Evolutionary conservation across 2,888 invertebrate genomes (phyloP), one percentile per base, ranked within the genome.

Genomic region (Keiferia lycopersicella): DNA sequence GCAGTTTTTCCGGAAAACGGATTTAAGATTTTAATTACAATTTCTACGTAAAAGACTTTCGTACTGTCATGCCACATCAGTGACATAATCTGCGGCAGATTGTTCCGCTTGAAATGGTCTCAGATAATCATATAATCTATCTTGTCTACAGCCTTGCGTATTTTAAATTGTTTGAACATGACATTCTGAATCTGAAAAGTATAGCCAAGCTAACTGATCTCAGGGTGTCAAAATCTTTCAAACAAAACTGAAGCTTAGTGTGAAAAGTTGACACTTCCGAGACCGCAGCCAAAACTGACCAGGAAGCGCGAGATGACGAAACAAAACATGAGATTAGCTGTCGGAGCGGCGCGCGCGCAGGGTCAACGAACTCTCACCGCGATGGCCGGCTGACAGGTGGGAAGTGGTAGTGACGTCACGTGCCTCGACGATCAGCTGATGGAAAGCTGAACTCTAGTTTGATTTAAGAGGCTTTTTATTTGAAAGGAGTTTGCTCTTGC

Each of bases 351-450:
- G 30, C 30, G 16, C 7, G 56, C 56, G 56, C 56, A 30, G 56
- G 56, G 22, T 56, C 56, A 16, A 26, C 12, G 30, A 56, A 12
- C 56, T 56, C 30, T 34, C 22, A 34, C 56, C 30, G 56, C 56
- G 56, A 56, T 56, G 56, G 56, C 56, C 30, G 51, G 30, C 56
- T 30, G 56, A 34, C 56, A 56, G 56, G 56, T 56, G 56, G 22
- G 30, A 22, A 8, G 53, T 20, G 18, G 16, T 51, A 6, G 11
- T 56, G 56, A 56, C 56, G 56, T 56, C 56, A 56, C 26, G 56
- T 30, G 6, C 2, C 3, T 41, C 2, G 12, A 41, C 16, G 30
- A 34, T 26, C 56, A 30, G 56, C 26, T 56, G 56, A 56, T 56
- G 56, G 53, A 8, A 53, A 11, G 16, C 20, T 1, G n/a, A n/a